phyloP scores from a whole-genome alignment of 2,113 vertebrate genomes.

The Myrmophylax atrothorax region DNA sequence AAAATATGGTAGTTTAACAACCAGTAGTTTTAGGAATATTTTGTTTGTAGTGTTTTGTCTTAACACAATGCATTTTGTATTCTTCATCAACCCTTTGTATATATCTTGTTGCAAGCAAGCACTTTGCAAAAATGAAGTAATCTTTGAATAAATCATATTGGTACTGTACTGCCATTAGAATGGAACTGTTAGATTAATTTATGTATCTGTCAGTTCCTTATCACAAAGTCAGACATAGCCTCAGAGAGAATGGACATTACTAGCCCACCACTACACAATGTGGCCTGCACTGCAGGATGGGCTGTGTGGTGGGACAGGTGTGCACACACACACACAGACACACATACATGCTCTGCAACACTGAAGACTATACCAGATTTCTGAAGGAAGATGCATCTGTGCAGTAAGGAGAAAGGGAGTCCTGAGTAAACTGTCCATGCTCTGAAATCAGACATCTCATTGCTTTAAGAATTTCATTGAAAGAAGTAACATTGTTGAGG shows the following conservation, averaged over 20 bases:
- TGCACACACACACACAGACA: accelerated
- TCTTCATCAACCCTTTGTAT: neutral
- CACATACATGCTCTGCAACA: accelerated
- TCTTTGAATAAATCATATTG: neutral
- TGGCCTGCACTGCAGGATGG: neutral
- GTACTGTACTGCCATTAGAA: neutral
- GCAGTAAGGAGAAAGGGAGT: neutral
- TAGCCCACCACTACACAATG: accelerated
- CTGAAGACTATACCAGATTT: neutral
- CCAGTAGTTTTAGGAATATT: neutral
- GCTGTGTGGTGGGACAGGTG: accelerated
- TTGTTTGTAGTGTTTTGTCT: neutral
- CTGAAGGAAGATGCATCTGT: neutral
- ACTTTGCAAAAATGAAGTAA: neutral
- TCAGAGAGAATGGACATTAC: neutral
- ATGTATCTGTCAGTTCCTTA: neutral
- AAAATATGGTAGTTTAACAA: neutral
- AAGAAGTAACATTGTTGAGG: neutral
- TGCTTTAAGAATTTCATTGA: neutral
- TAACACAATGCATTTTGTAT: neutral
- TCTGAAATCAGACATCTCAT: neutral
- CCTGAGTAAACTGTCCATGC: neutral
- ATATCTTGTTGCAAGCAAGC: neutral
- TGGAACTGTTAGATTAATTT: neutral
- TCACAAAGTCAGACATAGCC: neutral